These are phyloP conservation scores for Caenorhabditis brenneri DNA, from an alignment of 1,140 invertebrate genomes.

Conservation along the genomic window DNA sequence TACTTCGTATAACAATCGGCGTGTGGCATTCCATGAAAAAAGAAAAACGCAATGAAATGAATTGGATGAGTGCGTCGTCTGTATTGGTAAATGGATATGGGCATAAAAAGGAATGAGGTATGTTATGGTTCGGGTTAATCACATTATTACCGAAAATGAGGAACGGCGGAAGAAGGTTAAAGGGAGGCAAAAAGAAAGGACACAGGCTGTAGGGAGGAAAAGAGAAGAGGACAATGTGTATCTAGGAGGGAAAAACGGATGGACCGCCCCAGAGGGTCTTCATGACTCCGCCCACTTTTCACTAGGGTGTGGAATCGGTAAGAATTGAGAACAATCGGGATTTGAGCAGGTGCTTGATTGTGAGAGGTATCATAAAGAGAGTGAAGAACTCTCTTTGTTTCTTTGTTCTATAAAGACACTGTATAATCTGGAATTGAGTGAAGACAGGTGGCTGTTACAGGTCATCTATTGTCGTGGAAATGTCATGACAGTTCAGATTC, in stretches of 20 bases:
- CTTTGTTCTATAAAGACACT: too few species aligned
- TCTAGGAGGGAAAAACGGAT: background rate
- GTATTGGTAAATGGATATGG: conserved; percentile 22
- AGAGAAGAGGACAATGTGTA: background rate
- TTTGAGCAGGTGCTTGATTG: background rate
- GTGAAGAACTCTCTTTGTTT: background rate
- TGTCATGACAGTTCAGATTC: too few species aligned
- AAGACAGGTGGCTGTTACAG: background rate
- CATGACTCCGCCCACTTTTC: background rate
- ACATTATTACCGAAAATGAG: conserved; percentile 43
- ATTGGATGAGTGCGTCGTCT: conserved; percentile 1
- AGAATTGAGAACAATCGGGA: background rate
- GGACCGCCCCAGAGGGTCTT: background rate
- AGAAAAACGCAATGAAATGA: background rate
- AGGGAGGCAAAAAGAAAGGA: background rate
- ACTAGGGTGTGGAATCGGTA: background rate
- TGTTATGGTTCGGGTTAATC: conserved; percentile 43
- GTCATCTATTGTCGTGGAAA: background rate
- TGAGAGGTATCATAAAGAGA: too few species aligned
- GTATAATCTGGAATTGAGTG: too few species aligned
- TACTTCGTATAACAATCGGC: conserved; percentile 32
- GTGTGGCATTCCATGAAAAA: conserved; percentile 19
- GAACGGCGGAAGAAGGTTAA: conserved; percentile 7
- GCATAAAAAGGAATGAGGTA: conserved; percentile 2
- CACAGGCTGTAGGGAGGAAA: background rate